Conservation (phyloP, 2,888 invertebrate genomes). For the Apamea monoglypha region DNA sequence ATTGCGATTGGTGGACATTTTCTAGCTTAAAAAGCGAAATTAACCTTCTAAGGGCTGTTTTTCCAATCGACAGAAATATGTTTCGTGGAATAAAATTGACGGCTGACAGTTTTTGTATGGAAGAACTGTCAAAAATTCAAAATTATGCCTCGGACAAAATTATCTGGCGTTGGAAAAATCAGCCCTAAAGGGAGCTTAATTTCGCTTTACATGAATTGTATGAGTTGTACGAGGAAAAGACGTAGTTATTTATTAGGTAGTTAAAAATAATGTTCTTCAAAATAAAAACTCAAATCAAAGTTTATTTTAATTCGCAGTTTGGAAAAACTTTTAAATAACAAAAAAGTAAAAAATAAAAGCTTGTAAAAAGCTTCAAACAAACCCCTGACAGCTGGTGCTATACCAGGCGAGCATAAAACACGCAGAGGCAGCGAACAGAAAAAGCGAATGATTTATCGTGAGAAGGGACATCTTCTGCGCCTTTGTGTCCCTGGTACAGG, state of each 20-base stretch:
- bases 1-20: too few relatives aligned
- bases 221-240: background rate
- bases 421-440: slow-evolving; percentile 80
- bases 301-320: slow-evolving; percentile 6
- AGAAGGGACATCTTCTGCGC: slow-evolving; percentile 83
- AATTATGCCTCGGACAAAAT: too few relatives aligned
- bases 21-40: background rate
- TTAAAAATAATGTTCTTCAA: background rate
- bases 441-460: slow-evolving; percentile 86
- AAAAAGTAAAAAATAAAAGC: slow-evolving; percentile 21
- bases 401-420: slow-evolving; percentile 83
- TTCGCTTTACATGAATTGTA: background rate
- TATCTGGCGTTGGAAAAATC: too few relatives aligned
- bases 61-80: too few relatives aligned
- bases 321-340: slow-evolving; percentile 25
- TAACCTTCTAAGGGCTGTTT: background rate
- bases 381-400: slow-evolving; percentile 70
- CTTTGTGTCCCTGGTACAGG: slow-evolving; percentile 78
- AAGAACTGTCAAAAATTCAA: too few relatives aligned
- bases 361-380: slow-evolving; percentile 56
- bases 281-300: background rate
- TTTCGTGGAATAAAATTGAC: too few relatives aligned
- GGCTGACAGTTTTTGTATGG: too few relatives aligned
- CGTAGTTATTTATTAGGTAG: too few relatives aligned
- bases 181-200: background rate